Evolutionary conservation across 2,888 invertebrate genomes (phyloP), one percentile per base, ranked within the genome.

Genomic region (Phyllotreta cruciferae): DNA sequence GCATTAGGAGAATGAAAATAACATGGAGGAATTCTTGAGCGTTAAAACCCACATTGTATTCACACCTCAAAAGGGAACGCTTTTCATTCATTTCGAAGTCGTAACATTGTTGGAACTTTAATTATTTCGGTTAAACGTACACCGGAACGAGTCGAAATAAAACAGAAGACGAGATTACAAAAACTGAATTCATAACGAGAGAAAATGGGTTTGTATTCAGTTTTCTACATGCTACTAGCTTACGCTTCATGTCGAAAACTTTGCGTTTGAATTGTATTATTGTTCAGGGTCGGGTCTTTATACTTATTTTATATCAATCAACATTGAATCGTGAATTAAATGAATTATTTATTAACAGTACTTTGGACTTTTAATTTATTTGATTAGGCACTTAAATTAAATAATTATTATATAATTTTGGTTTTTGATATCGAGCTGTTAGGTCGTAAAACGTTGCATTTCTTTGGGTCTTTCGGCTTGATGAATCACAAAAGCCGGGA

Each of bases 1-100:
- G 57, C 36, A 56, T 56, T 37, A 56, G 10, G 47, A 36, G 36
- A 50, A 50, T 50, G 50, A 50, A 50, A 50, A 50, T 14, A 10
- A 50, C 50, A 50, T 35, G 36, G 36, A 50, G 50, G 36, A 50
- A 56, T 38, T 56, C 24, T 47, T 47, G 9, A 56, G 56, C 56
- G 56, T 56, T 47, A 47, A 56, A 47, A 38, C 56, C 56, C 11
- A 56, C 56, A 47, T 56, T 56, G 38, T 47, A 47, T 56, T 56
- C 47, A 24, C 56, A 56, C 56, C 56, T 56, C 47, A 56, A 56
- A 47, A 56, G 13, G 47, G 56, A 56, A 56, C 37, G 47, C 47
- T 38, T 35, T 56, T 56, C 56, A 56, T 47, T 56, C 36, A 56
- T 56, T 56, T 38, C 45, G 9, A 56, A 45, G 56, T 56, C 47